Conservation (phyloP, 2,797 vertebrate species). For the Platyrinchus mystaceus region DNA sequence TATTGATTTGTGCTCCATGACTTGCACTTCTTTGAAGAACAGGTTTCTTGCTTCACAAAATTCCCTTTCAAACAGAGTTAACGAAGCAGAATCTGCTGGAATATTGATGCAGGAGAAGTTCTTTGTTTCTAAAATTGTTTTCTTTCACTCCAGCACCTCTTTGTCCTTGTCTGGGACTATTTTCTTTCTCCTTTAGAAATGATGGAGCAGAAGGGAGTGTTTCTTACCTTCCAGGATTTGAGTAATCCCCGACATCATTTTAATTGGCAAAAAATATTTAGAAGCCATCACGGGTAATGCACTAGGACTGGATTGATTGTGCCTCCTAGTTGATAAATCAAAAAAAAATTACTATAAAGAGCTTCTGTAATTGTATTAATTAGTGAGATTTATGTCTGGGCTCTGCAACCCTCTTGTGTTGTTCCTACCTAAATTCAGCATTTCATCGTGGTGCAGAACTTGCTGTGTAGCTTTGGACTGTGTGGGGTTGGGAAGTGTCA, state of each 20-base stretch:
- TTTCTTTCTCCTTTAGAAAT: not conserved
- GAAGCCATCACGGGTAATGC: not conserved
- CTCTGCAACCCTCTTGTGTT: not conserved
- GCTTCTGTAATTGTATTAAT: not conserved
- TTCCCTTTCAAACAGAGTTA: not conserved
- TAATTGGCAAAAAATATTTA: not conserved
- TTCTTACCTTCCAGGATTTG: not conserved
- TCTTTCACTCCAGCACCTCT: not conserved
- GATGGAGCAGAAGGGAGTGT: not conserved
- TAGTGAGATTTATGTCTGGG: not conserved
- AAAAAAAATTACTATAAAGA: not conserved
- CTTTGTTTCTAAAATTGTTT: not conserved
- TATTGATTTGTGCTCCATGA: not conserved
- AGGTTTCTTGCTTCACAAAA: not conserved
- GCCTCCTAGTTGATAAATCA: not conserved
- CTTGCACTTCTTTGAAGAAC: not conserved
- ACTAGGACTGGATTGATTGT: not conserved
- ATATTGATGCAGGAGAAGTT: not conserved
- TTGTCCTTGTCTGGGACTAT: not conserved
- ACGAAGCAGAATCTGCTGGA: not conserved
- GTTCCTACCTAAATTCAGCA: accelerated
- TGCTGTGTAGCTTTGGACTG: not conserved
- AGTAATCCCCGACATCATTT: not conserved
- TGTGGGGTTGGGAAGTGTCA: not conserved
- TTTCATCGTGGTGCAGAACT: accelerated